A percentile compares a stretch with the other conserved stretches of the same genome.
Conservation (phyloP, 2,888 invertebrate species). For the Eupithecia pulchellata region DNA sequence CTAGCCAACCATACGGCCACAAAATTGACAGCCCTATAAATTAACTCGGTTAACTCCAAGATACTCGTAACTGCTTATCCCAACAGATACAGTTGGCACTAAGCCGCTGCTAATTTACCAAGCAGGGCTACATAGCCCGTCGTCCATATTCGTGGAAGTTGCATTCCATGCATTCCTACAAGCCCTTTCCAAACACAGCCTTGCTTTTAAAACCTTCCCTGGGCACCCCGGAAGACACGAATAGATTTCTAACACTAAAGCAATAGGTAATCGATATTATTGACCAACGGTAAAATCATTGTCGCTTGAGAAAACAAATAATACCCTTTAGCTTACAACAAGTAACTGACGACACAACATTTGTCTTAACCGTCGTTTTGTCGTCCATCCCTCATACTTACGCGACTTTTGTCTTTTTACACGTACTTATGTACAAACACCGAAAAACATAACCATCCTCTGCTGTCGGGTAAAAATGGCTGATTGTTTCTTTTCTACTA, state of each 20-base stretch:
- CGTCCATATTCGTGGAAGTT: slow-evolving; percentile 10
- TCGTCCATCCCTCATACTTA: no score
- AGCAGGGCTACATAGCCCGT: not conserved
- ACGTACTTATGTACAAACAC: no score
- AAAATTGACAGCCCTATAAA: not conserved
- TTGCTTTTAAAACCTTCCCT: not conserved
- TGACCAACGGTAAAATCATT: not conserved
- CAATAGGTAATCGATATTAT: no score
- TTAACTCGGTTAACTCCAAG: not conserved
- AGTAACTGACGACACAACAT: not conserved
- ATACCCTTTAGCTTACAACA: not conserved
- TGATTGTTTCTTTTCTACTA: not conserved
- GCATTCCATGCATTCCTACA: slow-evolving; percentile 3
- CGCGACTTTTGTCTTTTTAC: no score
- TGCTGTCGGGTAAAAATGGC: not conserved
- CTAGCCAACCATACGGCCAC: not conserved
- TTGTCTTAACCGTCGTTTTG: not conserved
- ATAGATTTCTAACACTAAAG: not conserved
- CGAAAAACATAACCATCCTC: not conserved
- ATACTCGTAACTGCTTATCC: slow-evolving; percentile 4
- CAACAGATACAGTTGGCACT: not conserved
- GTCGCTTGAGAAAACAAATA: not conserved
- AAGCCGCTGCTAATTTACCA: not conserved
- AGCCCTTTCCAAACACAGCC: not conserved
- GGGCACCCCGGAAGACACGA: not conserved